A percentile compares a stretch with the other conserved stretches of the same genome.
Conservation (phyloP, 2,113 vertebrate species). For the Aphelocoma coerulescens region DNA sequence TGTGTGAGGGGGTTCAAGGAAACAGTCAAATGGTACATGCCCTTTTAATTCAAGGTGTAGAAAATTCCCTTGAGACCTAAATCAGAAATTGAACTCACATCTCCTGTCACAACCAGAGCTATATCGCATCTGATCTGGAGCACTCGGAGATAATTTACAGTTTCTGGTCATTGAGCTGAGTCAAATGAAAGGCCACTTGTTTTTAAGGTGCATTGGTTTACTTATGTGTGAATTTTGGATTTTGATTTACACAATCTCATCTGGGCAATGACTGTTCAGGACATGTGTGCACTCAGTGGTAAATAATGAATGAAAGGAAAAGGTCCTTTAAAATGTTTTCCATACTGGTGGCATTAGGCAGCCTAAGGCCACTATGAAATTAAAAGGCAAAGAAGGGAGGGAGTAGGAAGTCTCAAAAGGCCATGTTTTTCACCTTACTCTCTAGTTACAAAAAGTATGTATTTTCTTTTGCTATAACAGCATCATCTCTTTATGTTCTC, state of each 20-base stretch:
- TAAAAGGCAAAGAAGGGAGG: background rate
- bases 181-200: background rate
- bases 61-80: background rate
- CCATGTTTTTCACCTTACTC: background rate
- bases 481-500: background rate
- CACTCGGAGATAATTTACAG: background rate
- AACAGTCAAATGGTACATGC: background rate
- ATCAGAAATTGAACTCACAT: background rate
- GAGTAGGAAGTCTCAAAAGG: background rate
- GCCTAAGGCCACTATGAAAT: background rate
- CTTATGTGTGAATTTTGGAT: background rate
- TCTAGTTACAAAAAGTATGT: background rate
- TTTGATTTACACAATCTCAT: background rate
- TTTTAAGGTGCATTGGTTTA: background rate
- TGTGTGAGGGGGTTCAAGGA: slow-evolving; percentile 10
- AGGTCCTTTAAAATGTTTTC: background rate
- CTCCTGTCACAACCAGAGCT: background rate
- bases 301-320: background rate
- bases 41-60: background rate
- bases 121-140: background rate
- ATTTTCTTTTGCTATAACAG: background rate
- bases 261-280: background rate
- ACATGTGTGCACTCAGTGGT: background rate
- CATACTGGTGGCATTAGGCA: background rate
- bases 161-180: background rate